These are phyloP conservation scores for Enteromius treurensis DNA, from an alignment of 2,797 vertebrate species.

Conservation along the genomic window DNA sequence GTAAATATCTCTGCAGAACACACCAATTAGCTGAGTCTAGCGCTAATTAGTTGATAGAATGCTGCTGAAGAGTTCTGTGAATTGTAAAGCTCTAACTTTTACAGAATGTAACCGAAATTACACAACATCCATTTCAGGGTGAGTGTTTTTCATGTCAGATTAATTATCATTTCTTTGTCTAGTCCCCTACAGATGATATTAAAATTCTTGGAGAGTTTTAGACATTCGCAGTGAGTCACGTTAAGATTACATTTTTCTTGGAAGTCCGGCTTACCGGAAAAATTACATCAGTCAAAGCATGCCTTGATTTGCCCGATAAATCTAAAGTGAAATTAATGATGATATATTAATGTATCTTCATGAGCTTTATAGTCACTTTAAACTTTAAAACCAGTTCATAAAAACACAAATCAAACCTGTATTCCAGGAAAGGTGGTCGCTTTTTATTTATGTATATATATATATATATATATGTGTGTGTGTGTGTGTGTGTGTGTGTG, in stretches of 20 bases:
- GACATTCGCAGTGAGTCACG: background rate
- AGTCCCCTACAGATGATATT: background rate
- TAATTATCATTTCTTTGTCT: background rate
- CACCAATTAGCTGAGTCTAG: slow-evolving; percentile 27
- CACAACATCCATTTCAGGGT: background rate
- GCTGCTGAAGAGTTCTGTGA: background rate
- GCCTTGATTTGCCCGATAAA: background rate
- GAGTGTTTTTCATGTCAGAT: background rate
- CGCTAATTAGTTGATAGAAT: slow-evolving; percentile 35
- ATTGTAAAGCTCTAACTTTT: slow-evolving; percentile 3
- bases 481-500: too few species aligned
- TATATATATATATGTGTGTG: too few species aligned
- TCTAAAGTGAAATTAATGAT: background rate
- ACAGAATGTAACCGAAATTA: background rate
- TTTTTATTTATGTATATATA: background rate
- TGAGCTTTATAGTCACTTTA: background rate
- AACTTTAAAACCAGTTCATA: background rate
- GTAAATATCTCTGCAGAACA: slow-evolving; percentile 4
- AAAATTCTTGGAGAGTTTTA: background rate
- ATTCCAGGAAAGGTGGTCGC: background rate
- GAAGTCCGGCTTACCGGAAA: background rate
- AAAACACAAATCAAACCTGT: background rate
- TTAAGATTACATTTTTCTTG: background rate
- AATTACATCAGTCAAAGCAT: background rate
- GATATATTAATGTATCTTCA: background rate